Conservation (phyloP, 2,888 invertebrate species). For the Plagodis pulveraria region DNA sequence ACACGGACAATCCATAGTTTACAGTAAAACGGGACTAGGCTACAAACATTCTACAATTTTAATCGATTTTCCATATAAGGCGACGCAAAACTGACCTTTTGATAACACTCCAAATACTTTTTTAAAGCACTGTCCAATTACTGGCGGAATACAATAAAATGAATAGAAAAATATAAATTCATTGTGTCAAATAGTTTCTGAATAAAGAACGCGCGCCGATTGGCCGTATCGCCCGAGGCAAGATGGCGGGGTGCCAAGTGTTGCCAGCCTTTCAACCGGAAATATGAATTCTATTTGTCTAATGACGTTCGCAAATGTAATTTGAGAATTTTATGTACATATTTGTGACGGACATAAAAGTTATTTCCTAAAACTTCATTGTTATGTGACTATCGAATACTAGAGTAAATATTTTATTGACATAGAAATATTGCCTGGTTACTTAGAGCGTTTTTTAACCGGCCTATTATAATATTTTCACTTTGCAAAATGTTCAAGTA, state of each 20-base stretch:
- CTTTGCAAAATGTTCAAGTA: no score
- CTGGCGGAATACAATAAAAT: slow-evolving; percentile 56
- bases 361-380: not conserved
- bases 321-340: slow-evolving; percentile 32
- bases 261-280: slow-evolving; percentile 72
- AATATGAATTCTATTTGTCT: slow-evolving; percentile 75
- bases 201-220: slow-evolving; percentile 74
- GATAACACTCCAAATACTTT: slow-evolving; percentile 20
- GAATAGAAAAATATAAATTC: slow-evolving; percentile 60
- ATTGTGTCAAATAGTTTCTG: slow-evolving; percentile 66
- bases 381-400: not conserved
- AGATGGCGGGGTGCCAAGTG: slow-evolving; percentile 78
- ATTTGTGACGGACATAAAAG: slow-evolving; percentile 7
- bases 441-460: no score
- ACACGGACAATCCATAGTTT: no score
- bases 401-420: no score
- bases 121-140: slow-evolving; percentile 59
- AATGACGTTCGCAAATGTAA: slow-evolving; percentile 64
- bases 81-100: slow-evolving; percentile 28
- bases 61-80: slow-evolving; percentile 22
- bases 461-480: no score
- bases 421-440: no score
- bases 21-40: not conserved
- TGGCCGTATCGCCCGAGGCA: slow-evolving; percentile 76
- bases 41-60: not conserved